phyloP scores from a whole-genome alignment of 1,140 invertebrate species.

The Rhynchophorus ferrugineus region DNA sequence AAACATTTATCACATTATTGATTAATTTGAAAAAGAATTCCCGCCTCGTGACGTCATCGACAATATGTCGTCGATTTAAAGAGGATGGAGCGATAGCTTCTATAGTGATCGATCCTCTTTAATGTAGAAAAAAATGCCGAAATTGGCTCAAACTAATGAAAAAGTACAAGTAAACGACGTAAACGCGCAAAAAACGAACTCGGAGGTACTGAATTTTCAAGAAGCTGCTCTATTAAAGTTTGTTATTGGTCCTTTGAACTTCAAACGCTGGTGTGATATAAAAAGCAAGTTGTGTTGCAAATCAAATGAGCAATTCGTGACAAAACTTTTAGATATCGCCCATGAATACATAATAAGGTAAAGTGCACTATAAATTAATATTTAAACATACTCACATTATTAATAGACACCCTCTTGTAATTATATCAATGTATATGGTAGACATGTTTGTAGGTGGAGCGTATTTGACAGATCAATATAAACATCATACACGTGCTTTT shows the following conservation, averaged over 20 bases:
- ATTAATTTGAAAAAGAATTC: conserved; percentile 1
- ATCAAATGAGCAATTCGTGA: conserved; percentile 43
- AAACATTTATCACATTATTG: no score
- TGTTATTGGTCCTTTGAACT: conserved; percentile 43
- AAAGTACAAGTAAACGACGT: conserved; percentile 7
- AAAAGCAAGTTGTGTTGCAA: conserved; percentile 40
- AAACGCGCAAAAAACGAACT: conserved; percentile 8
- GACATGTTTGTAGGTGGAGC: conserved; percentile 24
- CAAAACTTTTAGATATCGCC: conserved; percentile 41
- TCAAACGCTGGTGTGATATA: conserved; percentile 43
- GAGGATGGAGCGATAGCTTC: conserved; percentile 4
- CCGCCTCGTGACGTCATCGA: conserved; percentile 19
- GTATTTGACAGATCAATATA: conserved; percentile 25
- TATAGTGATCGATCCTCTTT: conserved; percentile 5
- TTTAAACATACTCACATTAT: conserved; percentile 1
- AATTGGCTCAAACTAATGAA: conserved; percentile 19
- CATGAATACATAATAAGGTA: conserved; percentile 30
- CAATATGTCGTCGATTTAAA: conserved; percentile 12
- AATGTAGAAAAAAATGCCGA: conserved; percentile 25
- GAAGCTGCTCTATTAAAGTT: conserved; percentile 16
- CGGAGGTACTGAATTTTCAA: conserved; percentile 12
- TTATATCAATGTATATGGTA: conserved; percentile 14
- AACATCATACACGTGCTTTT: conserved; percentile 24
- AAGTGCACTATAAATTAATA: conserved; percentile 32
- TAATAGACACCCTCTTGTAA: background rate